A percentile compares a stretch with the other conserved stretches of the same genome.
Evolutionary conservation across 2,113 vertebrate genomes (phyloP).

Genomic region (Sylvilagus bachmani): DNA sequence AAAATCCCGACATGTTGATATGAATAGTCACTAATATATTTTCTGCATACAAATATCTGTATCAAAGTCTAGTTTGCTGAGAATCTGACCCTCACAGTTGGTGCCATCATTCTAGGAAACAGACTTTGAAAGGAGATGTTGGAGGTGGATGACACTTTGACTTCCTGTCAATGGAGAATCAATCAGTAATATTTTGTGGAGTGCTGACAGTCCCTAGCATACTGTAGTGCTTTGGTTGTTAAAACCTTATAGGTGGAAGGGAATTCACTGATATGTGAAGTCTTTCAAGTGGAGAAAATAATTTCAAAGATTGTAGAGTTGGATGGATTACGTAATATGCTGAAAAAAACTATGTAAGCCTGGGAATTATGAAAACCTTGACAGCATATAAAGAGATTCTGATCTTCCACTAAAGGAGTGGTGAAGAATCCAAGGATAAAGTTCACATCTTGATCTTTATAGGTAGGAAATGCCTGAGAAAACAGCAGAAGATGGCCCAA

Average conservation of each 20-base stretch:
- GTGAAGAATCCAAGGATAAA: not conserved
- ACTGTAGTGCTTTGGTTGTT: not conserved
- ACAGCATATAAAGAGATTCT: not conserved
- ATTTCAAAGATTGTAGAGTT: slow-evolving; percentile 22
- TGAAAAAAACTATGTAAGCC: not conserved
- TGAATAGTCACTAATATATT: slow-evolving; percentile 16
- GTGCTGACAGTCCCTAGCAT: not conserved
- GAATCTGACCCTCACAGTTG: not conserved
- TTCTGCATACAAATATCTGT: not conserved
- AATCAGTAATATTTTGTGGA: not conserved
- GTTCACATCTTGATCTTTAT: not conserved
- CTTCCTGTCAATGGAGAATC: not conserved
- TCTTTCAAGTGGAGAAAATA: slow-evolving; percentile 32
- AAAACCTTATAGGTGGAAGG: not conserved
- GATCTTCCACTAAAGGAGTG: not conserved
- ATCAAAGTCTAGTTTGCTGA: not conserved
- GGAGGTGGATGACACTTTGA: not conserved
- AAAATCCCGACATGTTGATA: not conserved
- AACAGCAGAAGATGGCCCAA: not conserved
- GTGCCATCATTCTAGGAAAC: slow-evolving; percentile 5
- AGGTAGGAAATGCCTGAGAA: not conserved
- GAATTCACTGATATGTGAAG: slow-evolving; percentile 11
- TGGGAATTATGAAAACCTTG: not conserved
- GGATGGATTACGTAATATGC: not conserved
- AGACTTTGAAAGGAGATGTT: not conserved